Evolutionary conservation across 1,140 invertebrate species (phyloP).

Genomic region (Brachionus koreanus): DNA sequence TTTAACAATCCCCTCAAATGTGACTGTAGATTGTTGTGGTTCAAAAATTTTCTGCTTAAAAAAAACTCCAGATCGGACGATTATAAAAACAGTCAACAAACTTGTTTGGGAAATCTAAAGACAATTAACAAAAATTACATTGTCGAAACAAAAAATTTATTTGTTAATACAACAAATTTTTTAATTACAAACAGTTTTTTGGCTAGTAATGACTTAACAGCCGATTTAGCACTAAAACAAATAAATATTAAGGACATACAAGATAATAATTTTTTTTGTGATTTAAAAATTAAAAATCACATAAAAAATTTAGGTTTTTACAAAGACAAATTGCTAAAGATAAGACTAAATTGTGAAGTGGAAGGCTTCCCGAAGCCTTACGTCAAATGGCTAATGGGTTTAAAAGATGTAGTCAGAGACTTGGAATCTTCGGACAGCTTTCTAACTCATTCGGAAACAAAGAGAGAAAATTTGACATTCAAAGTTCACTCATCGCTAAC

Average conservation of each 20-base stretch:
- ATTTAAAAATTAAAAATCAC: not conserved
- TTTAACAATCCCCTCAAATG: slow-evolving; percentile 5
- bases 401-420: not conserved
- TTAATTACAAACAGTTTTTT: not conserved
- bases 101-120: not conserved
- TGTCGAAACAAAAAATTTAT: not conserved
- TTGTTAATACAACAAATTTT: not conserved
- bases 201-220: not conserved
- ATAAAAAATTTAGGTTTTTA: not conserved
- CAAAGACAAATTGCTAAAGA: not conserved
- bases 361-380: not conserved
- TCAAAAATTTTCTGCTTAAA: not conserved
- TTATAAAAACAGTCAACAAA: not conserved
- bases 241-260: not conserved
- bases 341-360: not conserved
- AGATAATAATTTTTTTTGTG: slow-evolving; percentile 20
- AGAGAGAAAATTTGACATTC: too few species aligned
- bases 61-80: not conserved
- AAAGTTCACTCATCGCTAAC: not conserved
- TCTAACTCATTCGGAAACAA: not conserved
- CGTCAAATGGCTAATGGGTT: not conserved
- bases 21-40: slow-evolving; percentile 7
- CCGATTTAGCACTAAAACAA: not conserved
- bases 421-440: not conserved
- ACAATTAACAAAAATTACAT: not conserved